These are phyloP conservation scores for Steatocranus sp. DNA, from an alignment of 2,797 vertebrate species.

Conservation along the genomic window DNA sequence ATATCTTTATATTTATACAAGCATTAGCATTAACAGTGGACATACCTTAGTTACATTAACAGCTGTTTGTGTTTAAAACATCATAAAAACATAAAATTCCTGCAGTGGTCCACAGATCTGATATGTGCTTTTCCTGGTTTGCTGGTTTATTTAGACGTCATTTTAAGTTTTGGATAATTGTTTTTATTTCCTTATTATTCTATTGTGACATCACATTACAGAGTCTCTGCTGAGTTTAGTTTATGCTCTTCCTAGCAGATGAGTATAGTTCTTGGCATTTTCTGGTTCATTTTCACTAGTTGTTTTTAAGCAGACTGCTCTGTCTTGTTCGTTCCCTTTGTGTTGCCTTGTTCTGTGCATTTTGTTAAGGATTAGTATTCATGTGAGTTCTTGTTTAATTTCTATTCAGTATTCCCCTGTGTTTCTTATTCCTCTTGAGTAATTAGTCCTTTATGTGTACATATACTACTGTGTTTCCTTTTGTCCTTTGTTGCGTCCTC, in stretches of 20 bases:
- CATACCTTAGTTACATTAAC: neutral
- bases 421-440: neutral
- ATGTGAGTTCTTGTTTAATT: neutral
- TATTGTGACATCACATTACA: rapidly evolving
- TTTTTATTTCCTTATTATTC: neutral
- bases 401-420: neutral
- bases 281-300: neutral
- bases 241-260: neutral
- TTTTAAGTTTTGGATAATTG: neutral
- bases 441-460: neutral
- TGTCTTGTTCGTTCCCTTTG: neutral
- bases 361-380: neutral
- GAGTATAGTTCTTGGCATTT: neutral
- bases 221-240: neutral
- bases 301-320: neutral
- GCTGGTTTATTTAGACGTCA: rapidly evolving
- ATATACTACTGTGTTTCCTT: neutral
- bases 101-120: neutral
- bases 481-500: neutral
- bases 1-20: neutral
- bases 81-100: neutral
- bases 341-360: neutral
- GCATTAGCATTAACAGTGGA: neutral
- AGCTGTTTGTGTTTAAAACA: neutral
- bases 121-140: neutral